Base-by-base conservation (phyloP, 2,113 vertebrate species). In the Ophthalmolycus amberensis region DNA sequence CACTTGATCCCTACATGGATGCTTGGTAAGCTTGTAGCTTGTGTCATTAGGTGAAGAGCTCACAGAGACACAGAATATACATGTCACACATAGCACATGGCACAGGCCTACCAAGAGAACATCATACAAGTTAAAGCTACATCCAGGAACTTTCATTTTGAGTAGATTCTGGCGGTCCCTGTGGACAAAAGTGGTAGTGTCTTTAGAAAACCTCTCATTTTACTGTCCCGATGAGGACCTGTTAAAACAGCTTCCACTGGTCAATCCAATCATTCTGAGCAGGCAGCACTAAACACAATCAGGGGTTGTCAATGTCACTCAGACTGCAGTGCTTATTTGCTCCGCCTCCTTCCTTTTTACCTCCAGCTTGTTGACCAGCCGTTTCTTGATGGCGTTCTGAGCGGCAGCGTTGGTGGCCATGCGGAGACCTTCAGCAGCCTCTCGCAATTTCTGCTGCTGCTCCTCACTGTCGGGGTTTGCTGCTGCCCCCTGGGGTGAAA, bases 311-410 rank as follows among this genome's bases (percentile, higher is more conserved):
- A 40, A n/a, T 32, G 16, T 38, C 5, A 15, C 16, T 44, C 22
- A 46, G 40, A n/a, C 52, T 27, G 27, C 15, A 48, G n/a, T 14
- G 38, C 1, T 14, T 44, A n/a, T 58, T 67, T 44, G 64, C 42
- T 69, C 38, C 10, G 14, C 12, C 6, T 32, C 20, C 9, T 54
- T 16, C 18, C 3, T 0, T 88, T 73, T 52, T 80, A 99, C 98
- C 97, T 99, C 98, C 64, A 99, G 94, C 83, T 98, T 97, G 93
- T 99, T 97, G 89, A 99, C 95, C 0, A 99, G 95, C 15, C 99
- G 97, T 85, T 99, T 99, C 93, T 99, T 99, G 93, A 99, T 99
- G 71, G 98, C 98, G 0, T 99, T 99, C 92, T 99, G 98, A 0
- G 98, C 98, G 0, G 98, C 98, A 0, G 96, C 97, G 0, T 99